Conservation (phyloP, 2,797 vertebrate species). For the Danio tinwini region DNA sequence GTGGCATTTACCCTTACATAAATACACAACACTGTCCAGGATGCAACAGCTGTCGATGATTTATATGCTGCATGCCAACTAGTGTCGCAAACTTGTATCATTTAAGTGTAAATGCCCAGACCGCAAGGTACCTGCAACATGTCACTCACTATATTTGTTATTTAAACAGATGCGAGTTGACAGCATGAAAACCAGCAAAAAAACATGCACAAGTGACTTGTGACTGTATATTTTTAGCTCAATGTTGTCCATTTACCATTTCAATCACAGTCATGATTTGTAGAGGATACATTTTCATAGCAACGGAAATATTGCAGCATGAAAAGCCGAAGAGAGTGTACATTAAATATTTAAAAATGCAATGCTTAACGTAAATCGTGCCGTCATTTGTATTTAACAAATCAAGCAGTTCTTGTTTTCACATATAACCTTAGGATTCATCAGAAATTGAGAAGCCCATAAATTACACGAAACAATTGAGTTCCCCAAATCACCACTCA, state of each 20-base stretch:
- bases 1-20: slow-evolving; percentile 54
- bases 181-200: slow-evolving; percentile 48
- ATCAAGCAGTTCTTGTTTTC: slow-evolving; percentile 41
- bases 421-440: slow-evolving; percentile 47
- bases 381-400: slow-evolving; percentile 34
- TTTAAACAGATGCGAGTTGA: slow-evolving; percentile 45
- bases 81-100: slow-evolving; percentile 35
- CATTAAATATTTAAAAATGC: slow-evolving; percentile 47
- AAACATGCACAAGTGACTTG: slow-evolving; percentile 18
- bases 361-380: slow-evolving; percentile 39
- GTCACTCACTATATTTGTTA: slow-evolving; percentile 47
- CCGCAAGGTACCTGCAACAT: slow-evolving; percentile 47
- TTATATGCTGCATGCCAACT: slow-evolving; percentile 62
- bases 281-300: background rate
- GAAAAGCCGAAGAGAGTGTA: slow-evolving; percentile 41
- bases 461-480: slow-evolving; percentile 35
- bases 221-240: background rate
- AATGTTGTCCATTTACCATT: slow-evolving; percentile 5
- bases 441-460: slow-evolving; percentile 15
- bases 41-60: slow-evolving; percentile 59
- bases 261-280: slow-evolving; percentile 7
- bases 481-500: slow-evolving; percentile 40
- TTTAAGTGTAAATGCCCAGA: slow-evolving; percentile 23
- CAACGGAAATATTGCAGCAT: slow-evolving; percentile 30
- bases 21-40: slow-evolving; percentile 56